Evolutionary conservation across 2,113 vertebrate genomes (phyloP).

Genomic region (Dipodomys spectabilis): DNA sequence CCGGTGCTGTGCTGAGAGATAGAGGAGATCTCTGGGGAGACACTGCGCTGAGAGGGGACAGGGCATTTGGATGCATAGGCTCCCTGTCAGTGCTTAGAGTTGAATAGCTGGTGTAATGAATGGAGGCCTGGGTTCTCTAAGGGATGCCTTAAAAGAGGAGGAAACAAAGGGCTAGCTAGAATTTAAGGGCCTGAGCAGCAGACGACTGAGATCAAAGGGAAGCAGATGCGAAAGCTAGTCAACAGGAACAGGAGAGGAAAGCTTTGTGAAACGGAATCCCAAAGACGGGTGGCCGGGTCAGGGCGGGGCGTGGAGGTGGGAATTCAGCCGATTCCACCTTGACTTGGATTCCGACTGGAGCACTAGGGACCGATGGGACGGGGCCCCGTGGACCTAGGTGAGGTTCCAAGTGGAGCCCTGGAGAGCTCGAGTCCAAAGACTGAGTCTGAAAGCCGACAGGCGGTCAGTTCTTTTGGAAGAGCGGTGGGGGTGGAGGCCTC

Average conservation of each 20-base stretch:
- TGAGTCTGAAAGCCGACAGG: background rate
- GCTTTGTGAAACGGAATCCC: constrained; percentile 25
- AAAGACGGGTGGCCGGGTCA: background rate
- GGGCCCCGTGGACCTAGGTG: background rate
- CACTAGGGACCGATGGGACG: background rate
- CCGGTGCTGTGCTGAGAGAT: background rate
- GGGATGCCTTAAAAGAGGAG: background rate
- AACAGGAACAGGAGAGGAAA: background rate
- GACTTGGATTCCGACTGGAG: background rate
- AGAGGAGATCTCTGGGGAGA: background rate
- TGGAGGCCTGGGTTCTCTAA: background rate
- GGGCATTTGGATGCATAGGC: background rate
- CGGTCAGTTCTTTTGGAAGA: background rate
- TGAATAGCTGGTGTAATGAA: background rate
- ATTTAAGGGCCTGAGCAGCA: background rate
- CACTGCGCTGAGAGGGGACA: no score
- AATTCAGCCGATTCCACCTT: background rate
- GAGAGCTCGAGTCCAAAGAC: background rate
- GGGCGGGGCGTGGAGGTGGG: background rate
- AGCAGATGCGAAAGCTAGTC: background rate
- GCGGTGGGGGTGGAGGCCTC: constrained; percentile 38
- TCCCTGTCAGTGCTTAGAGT: background rate
- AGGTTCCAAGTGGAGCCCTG: background rate
- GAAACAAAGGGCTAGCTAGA: constrained; percentile 25
- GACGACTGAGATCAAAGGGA: background rate